phyloP scores from a whole-genome alignment of 2,113 vertebrate genomes.

The Jaculus jaculus region DNA sequence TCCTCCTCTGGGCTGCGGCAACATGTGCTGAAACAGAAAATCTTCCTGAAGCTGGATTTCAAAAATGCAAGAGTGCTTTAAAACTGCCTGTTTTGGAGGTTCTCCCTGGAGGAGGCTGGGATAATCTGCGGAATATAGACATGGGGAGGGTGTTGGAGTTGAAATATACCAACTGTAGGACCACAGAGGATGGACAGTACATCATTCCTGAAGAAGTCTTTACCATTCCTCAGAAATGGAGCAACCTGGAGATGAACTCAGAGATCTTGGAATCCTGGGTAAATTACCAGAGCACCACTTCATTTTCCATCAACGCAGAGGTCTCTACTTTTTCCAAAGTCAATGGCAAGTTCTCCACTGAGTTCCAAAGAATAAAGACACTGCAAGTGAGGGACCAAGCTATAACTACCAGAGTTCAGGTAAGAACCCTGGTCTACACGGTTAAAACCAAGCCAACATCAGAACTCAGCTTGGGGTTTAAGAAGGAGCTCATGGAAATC shows the following conservation, averaged over 20 bases:
- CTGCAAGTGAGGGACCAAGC: conserved; percentile 89
- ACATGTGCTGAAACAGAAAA: background rate
- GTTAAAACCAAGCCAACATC: conserved; percentile 87
- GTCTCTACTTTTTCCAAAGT: conserved; percentile 84
- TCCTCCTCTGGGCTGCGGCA: conserved; percentile 18
- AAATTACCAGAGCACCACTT: conserved; percentile 89
- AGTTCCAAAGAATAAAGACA: conserved; percentile 90
- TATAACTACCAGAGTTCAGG: conserved; percentile 89
- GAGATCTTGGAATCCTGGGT: conserved; percentile 92
- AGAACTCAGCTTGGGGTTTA: conserved; percentile 87
- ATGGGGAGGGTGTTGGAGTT: conserved; percentile 91
- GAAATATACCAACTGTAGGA: conserved; percentile 90
- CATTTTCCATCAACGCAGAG: conserved; percentile 88
- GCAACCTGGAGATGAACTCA: conserved; percentile 90
- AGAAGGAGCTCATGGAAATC: conserved; percentile 85
- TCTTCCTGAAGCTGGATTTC: conserved; percentile 69
- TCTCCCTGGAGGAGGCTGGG: conserved; percentile 94
- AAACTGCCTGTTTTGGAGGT: conserved; percentile 89
- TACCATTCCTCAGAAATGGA: conserved; percentile 91
- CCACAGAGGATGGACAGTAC: conserved; percentile 92
- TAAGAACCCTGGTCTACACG: conserved; percentile 92
- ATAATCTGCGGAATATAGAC: conserved; percentile 94
- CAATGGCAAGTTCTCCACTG: conserved; percentile 90
- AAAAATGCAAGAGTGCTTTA: conserved; percentile 82
- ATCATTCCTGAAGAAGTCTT: conserved; percentile 92